Percentiles rank a stretch among this genome's conserved stretches.
phyloP scores from a whole-genome alignment of 2,113 vertebrate genomes.

The Damaliscus lunatus region DNA sequence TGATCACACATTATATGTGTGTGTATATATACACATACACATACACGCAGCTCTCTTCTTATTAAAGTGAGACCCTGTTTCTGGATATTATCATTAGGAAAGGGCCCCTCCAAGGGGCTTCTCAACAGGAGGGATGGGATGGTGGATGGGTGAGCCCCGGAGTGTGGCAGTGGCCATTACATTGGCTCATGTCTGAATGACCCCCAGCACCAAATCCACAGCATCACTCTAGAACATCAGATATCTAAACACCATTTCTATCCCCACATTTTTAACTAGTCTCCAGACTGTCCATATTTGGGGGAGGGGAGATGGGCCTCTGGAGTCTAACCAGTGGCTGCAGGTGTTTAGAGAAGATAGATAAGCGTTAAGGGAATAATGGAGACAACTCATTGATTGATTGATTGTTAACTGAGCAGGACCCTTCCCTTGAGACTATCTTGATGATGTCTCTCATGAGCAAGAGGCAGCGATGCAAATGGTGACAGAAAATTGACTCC shows the following conservation, averaged over 20 bases:
- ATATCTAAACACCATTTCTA: background rate
- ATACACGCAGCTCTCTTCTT: background rate
- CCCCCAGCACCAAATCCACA: background rate
- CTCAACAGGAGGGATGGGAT: background rate
- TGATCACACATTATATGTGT: background rate
- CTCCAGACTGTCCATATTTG: background rate
- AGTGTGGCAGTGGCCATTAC: background rate
- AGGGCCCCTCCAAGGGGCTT: background rate
- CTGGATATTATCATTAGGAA: background rate
- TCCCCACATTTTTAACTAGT: background rate
- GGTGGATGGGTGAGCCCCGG: background rate
- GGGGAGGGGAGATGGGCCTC: background rate
- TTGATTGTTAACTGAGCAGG: constrained; percentile 60
- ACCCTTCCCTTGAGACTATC: constrained; percentile 58
- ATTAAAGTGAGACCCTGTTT: background rate
- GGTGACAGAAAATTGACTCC: constrained; percentile 67
- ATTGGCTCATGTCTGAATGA: background rate
- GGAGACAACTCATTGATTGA: constrained; percentile 10
- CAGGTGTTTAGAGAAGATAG: background rate
- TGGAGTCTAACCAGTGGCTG: background rate
- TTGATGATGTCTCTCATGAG: constrained; percentile 60
- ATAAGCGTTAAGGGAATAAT: constrained; percentile 15
- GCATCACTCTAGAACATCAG: background rate
- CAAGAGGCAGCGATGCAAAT: constrained; percentile 49
- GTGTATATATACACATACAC: background rate